Evolutionary conservation across 2,888 invertebrate species (phyloP).

Genomic region (Choreutis nemorana): DNA sequence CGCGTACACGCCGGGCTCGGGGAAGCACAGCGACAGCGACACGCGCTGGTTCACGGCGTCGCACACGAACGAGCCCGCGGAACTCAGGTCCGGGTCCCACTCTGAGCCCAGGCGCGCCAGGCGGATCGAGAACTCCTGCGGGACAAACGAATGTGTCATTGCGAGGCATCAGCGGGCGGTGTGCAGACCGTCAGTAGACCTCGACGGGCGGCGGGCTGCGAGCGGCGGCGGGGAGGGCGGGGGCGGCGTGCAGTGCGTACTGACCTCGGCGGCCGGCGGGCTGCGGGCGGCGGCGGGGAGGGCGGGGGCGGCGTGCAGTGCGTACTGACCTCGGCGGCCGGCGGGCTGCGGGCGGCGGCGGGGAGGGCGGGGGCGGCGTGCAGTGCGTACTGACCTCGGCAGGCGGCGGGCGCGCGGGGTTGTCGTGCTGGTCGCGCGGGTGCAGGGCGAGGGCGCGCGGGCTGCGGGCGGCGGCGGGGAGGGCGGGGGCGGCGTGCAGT

Average conservation of each 20-base stretch:
- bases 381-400: neutral
- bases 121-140: constrained; percentile 70
- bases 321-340: constrained; percentile 12
- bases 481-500: constrained; percentile 17
- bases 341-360: constrained; percentile 10
- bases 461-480: constrained; percentile 70
- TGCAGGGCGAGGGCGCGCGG: constrained; percentile 83
- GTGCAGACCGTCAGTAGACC: constrained; percentile 6
- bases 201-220: constrained; percentile 10
- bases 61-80: constrained; percentile 72
- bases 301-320: constrained; percentile 16
- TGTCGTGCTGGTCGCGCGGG: constrained; percentile 92
- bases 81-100: constrained; percentile 59
- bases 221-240: constrained; percentile 11
- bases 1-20: constrained; percentile 81
- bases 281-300: no score
- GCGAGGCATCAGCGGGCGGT: constrained; percentile 23
- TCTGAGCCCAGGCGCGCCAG: constrained; percentile 68
- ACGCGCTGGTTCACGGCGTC: constrained; percentile 82
- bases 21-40: constrained; percentile 78
- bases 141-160: no score
- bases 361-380: constrained; percentile 14
- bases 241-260: constrained; percentile 54
- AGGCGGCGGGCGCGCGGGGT: constrained; percentile 43
- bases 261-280: constrained; percentile 61